Percentiles rank a stretch among this genome's conserved stretches.
These are phyloP conservation scores for Simalia tracyae DNA, from an alignment of 2,797 vertebrate genomes.

Conservation along the genomic window DNA sequence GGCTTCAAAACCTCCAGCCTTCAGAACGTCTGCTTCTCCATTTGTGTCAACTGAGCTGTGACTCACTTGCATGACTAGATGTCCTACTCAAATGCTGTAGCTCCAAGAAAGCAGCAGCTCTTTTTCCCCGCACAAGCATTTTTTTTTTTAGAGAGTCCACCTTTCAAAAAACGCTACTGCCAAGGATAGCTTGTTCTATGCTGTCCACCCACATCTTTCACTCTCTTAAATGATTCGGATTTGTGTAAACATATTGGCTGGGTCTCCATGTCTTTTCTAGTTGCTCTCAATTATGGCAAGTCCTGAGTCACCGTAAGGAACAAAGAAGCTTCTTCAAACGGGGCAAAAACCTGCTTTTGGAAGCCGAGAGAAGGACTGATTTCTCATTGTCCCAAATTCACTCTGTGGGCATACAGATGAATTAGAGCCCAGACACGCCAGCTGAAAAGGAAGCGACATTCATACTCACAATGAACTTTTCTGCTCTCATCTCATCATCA, in stretches of 20 bases:
- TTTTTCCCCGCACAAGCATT: accelerated
- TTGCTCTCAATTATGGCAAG: neutral
- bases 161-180: neutral
- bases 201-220: neutral
- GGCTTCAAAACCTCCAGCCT: neutral
- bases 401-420: neutral
- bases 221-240: neutral
- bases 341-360: neutral
- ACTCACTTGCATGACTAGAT: neutral
- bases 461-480: neutral
- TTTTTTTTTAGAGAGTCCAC: neutral
- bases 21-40: neutral
- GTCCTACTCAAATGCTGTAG: neutral
- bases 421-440: neutral
- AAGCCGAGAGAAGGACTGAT: neutral
- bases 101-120: too few species aligned
- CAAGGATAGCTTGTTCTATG: neutral
- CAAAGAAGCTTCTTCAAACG: neutral
- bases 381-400: neutral
- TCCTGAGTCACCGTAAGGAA: neutral
- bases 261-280: neutral
- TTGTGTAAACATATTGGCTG: neutral
- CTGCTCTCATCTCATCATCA: neutral
- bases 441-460: neutral
- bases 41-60: neutral